Base-by-base conservation (phyloP, 2,888 invertebrate genomes). In the Parnassius glacialis region DNA sequence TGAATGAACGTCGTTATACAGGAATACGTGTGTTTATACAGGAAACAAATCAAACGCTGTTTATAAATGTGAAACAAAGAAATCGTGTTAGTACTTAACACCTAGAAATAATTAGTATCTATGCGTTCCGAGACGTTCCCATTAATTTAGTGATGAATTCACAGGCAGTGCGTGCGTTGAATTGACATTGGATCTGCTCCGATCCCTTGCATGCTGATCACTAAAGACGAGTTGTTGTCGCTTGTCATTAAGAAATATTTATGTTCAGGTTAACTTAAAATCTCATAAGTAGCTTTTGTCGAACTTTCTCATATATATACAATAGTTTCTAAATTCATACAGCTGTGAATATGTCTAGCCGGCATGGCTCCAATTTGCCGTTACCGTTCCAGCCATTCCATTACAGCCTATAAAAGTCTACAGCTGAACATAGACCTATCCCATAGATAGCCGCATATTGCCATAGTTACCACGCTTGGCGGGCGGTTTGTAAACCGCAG, bases 141-240 rank as follows among this genome's bases (percentile, higher is more conserved):
- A 52, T 59, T 59, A 52, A 59, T 59, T 56, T 47, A 59, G 56
- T 56, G 56, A 59, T 59, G 63, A 63, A 48, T 59, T 63, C 56
- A 62, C 45, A 51, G 13, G n/a, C 41, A 5, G 10, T 59, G 56
- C 59, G 63, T 57, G 59, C 48, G 47, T 10, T 41, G 63, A 59
- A 63, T 63, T 3, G 25, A 25, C 43, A 48, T 20, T 42, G 54
- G 20, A 42, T 9, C 13, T 5, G 50, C 10, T 52, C 34, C 5
- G 12, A 11, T 54, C 54, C 10, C 9, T 10, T 25, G 55, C 59
- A 56, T 63, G 55, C 62, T 43, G n/a, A 12, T 11, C 25, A 25
- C 9, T 48, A n/a, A 3, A 47, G 56, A 25, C 47, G 48, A 51
- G 41, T 54, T 62, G 62, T 51, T 55, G 54, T 10, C 25, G 20